Evolutionary conservation across 2,797 vertebrate genomes (phyloP).

Genomic region (Epinephelus coioides): DNA sequence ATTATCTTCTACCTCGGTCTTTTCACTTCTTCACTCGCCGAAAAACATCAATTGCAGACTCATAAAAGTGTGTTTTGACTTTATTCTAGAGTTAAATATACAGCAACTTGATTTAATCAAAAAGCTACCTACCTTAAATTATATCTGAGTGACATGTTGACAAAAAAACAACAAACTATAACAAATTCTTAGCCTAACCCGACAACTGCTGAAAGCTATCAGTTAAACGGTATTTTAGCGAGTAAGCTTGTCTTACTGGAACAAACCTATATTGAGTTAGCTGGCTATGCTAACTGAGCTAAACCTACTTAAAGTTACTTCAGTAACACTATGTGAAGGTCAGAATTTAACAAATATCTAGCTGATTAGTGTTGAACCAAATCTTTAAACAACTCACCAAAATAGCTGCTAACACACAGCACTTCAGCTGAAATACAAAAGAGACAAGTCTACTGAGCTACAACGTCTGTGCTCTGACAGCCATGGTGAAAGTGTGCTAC

Average conservation of each 20-base stretch:
- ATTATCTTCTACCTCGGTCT: not conserved
- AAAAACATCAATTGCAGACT: too few species aligned
- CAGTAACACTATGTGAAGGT: not conserved
- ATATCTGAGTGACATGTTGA: not conserved
- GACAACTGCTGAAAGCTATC: not conserved
- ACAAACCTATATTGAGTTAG: not conserved
- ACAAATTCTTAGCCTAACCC: not conserved
- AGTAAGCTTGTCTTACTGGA: not conserved
- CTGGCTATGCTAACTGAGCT: not conserved
- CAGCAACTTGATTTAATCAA: not conserved
- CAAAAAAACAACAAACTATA: not conserved
- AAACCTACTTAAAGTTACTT: not conserved
- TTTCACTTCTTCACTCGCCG: too few species aligned
- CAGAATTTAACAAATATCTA: not conserved
- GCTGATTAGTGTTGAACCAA: fast-evolving
- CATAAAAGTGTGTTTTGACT: too few species aligned
- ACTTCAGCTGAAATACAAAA: not conserved
- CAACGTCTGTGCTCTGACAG: fast-evolving
- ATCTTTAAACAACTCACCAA: not conserved
- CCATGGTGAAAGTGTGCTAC: constrained; percentile 39
- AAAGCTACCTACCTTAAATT: too few species aligned
- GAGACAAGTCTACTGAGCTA: fast-evolving
- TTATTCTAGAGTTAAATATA: not conserved
- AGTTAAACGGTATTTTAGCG: not conserved
- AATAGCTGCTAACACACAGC: not conserved